Evolutionary conservation across 1,140 invertebrate genomes (phyloP), one percentile per base, ranked within the genome.

Genomic region (Apis cerana): DNA sequence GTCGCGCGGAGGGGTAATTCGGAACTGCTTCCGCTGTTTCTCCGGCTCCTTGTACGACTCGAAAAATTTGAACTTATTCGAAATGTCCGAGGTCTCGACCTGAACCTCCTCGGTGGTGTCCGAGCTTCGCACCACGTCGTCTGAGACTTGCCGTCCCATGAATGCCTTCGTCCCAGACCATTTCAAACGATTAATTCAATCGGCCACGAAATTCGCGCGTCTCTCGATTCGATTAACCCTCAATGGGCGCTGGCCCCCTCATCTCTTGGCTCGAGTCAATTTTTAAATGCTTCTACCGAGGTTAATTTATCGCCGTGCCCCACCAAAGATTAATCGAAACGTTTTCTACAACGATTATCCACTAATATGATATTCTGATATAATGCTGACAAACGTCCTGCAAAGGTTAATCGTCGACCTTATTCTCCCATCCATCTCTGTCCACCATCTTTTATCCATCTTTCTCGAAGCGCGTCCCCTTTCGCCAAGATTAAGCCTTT

Each of bases 41-140:
- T 97, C 95, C n/a, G 95, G 95, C 59, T 96, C 96, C 90, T 96
- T 96, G 94, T 97, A 98, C 2, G 96, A 97, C 95, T 98, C 98
- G 94, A 98, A 98, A 94, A 98, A 98, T 93, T 97, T 97, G 94
- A 98, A 98, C 88, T 97, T 96, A 90, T 97, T 96, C 56, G 96
- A 96, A 84, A 98, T 96, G 92, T 98, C 97, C 27, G 96, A 96
- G 4, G 97, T 97, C 93, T 97, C 95, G 72, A 98, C 96, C 87
- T 95, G 95, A 52, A 98, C 95, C 88, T 98, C 97, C 83, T 97
- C 97, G 56, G 96, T 91, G 48, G 95, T 95, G 87, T 97, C 96
- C 23, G 95, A 96, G 21, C 96, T 95, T 84, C 96, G 95, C 15
- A 98, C 96, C 72, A 97, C 95, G 89, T 98, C 97, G 77, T 96